Conservation (phyloP, 2,888 invertebrate species). For the Phymatocera aterrima region DNA sequence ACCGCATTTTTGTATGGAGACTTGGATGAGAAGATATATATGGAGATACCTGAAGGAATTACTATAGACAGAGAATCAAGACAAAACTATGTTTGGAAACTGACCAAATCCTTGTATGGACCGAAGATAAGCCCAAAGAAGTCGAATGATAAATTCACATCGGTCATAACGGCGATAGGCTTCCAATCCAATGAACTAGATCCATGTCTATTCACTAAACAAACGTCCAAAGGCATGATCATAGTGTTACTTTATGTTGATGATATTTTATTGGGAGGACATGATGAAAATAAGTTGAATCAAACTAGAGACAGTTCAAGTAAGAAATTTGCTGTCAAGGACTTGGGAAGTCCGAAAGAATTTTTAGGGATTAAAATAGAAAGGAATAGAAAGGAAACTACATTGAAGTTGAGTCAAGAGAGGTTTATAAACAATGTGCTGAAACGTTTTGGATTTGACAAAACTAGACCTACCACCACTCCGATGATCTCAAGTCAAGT, state of each 20-base stretch:
- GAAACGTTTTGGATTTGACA: no score
- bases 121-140: constrained; percentile 47
- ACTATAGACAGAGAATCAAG: not conserved
- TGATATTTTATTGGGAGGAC: not conserved
- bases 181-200: constrained; percentile 44
- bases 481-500: not conserved
- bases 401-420: not conserved
- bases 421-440: not conserved
- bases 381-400: not conserved
- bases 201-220: constrained; percentile 51
- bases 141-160: constrained; percentile 49
- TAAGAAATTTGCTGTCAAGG: not conserved
- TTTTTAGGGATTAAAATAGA: not conserved
- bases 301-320: not conserved
- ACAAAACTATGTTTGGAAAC: constrained; percentile 43
- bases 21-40: constrained; percentile 55
- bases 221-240: constrained; percentile 37
- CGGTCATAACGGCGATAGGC: constrained; percentile 47
- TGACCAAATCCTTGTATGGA: constrained; percentile 48
- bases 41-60: constrained; percentile 52
- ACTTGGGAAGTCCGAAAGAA: not conserved
- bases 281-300: not conserved
- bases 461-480: no score
- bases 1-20: constrained; percentile 58
- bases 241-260: no score